Evolutionary conservation across 1,140 invertebrate species (phyloP).

Genomic region (Oryctes rhinoceros): DNA sequence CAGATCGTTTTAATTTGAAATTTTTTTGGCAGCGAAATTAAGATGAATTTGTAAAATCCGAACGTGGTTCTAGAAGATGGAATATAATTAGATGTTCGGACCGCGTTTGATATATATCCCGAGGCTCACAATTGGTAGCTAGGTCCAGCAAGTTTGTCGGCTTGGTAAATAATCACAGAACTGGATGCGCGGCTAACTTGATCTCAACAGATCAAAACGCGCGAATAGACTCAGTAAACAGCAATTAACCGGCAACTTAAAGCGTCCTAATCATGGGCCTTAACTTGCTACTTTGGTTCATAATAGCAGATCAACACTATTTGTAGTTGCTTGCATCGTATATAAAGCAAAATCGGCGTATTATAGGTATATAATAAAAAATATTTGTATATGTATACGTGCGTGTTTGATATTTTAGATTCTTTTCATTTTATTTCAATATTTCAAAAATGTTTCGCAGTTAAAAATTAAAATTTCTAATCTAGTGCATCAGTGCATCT

Average conservation of each 20-base stretch:
- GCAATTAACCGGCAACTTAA: slow-evolving; percentile 60
- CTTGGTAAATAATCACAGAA: slow-evolving; percentile 60
- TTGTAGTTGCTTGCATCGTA: slow-evolving; percentile 45
- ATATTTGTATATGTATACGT: too few relatives aligned
- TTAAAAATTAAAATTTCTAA: too few relatives aligned
- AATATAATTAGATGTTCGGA: slow-evolving; percentile 54
- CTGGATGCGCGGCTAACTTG: slow-evolving; percentile 53
- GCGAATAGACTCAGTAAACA: slow-evolving; percentile 61
- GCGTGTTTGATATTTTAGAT: too few relatives aligned
- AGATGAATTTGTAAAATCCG: slow-evolving; percentile 37
- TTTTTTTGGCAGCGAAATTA: slow-evolving; percentile 34
- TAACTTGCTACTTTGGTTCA: slow-evolving; percentile 58
- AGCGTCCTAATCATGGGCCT: slow-evolving; percentile 59
- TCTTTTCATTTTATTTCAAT: too few relatives aligned
- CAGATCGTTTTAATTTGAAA: neutral
- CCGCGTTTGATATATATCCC: slow-evolving; percentile 55
- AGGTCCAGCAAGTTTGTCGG: slow-evolving; percentile 54
- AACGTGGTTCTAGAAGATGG: slow-evolving; percentile 38
- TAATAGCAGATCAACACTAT: slow-evolving; percentile 55
- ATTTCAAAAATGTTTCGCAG: too few relatives aligned
- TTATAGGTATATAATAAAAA: too few relatives aligned
- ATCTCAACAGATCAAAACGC: slow-evolving; percentile 60
- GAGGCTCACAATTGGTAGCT: slow-evolving; percentile 57
- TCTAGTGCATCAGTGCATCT: too few relatives aligned
- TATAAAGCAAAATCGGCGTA: too few relatives aligned